Base-by-base conservation (phyloP, 2,888 invertebrate genomes). In the Apantesis nais region DNA sequence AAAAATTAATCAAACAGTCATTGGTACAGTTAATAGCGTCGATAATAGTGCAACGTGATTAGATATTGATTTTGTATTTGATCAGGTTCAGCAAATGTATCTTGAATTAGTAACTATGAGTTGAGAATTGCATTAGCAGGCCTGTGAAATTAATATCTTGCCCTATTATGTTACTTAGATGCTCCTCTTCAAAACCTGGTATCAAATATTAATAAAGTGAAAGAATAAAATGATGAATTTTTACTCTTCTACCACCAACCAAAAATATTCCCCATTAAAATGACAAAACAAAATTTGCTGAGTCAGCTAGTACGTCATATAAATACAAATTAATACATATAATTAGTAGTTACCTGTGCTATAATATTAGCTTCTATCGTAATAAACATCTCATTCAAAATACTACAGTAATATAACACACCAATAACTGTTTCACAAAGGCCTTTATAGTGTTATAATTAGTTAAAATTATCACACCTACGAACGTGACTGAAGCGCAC, bases 391-490 rank as follows among this genome's bases (percentile, higher is more conserved):
- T 63, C 29, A 63, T 63, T 44, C 44, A 31, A 41, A 22, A 41
- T 22, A 19, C 1, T 29, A 22, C 29, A 31, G 19, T 44, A 63
- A 63, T 63, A 63, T 31, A 31, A 63, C 31, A 31, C 31, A 63
- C 63, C 44, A 63, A 63, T 63, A 63, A 63, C 22, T 44, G 44
- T 63, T 31, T 31, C 31, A 31, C 63, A 44, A 19, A 22, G 63
- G 63, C 44, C 22, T 63, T 44, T 19, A 37, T 37, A 64, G 31
- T 31, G 39, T 61, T 60, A 65, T 22, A 70, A 70, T 77, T 72
- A 69, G 52, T 62, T 11, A 44, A 65, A 73, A 73, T 77, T 72
- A 74, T 69, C 62, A 62, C 67, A 62, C 41, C 63, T 29, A 19
- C 29, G 62, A 58, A 71, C 70, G 66, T 67, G 63, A 66, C 66